Base-by-base conservation (phyloP, 2,797 vertebrate species). In the Avahi laniger region DNA sequence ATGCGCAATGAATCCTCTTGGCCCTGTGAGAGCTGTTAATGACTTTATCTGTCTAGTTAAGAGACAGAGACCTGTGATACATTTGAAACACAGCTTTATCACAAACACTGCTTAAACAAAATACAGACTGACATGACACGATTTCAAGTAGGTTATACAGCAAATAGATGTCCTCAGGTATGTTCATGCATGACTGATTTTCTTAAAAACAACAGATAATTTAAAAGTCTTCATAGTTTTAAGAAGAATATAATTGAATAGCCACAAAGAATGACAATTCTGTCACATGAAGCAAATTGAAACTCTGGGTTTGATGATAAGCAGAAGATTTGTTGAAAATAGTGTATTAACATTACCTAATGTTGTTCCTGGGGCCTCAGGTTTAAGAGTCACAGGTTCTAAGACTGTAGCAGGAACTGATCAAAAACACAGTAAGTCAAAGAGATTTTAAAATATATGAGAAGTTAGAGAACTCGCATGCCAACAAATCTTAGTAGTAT, bases 381-480 rank as follows among this genome's bases (percentile, higher is more conserved):
- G 95, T 97, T 35, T 98, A 98, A 97, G 59, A 93, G 97, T 97
- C 93, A 97, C 7, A 96, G 97, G 89, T 96, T 98, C 97, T 96
- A 88, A 82, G 52, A 91, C 96, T 98, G 89, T 76, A 89, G 92
- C 67, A 96, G 97, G 97, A 98, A 97, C 50, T 98, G 97, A 54
- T 85, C 95, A 97, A 96, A 97, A 95, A 97, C 83, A 54, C 9
- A 89, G 13, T 48, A 96, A 91, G 48, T 28, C 72, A 97, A 86
- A 95, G 50, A 97, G 17, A 96, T 76, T 87, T 91, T 2, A 93
- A 95, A 92, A 83, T 28, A n/a, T 38, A 65, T 20, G 41, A 78
- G 65, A 94, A 48, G 2, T 73, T 48, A 93, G 15, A 86, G 84
- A 22, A 96, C 59, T 91, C 46, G 78, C 17, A 82, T n/a, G 20